Conservation (phyloP, 2,113 vertebrate species). For the Laticauda laticaudata region DNA sequence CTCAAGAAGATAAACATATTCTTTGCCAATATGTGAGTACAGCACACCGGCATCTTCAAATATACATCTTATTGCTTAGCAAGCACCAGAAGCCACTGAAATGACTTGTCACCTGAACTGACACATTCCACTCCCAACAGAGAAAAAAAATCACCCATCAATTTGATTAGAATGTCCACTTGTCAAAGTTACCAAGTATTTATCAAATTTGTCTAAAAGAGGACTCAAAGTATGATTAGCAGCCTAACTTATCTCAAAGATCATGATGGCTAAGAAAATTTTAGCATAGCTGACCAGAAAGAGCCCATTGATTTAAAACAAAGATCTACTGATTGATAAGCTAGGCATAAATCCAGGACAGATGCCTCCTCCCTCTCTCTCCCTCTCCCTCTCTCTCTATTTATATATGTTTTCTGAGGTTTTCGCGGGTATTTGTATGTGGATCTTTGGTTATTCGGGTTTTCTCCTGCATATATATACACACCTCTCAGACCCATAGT, state of each 20-base stretch:
- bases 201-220: slow-evolving; percentile 13
- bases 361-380: background rate
- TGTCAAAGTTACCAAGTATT: slow-evolving; percentile 21
- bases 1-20: slow-evolving; percentile 82
- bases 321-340: background rate
- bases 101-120: slow-evolving; percentile 41
- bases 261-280: background rate
- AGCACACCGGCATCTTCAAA: slow-evolving; percentile 63
- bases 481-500: too few relatives aligned
- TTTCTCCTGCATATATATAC: too few relatives aligned
- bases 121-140: slow-evolving; percentile 12
- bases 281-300: background rate
- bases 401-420: too few relatives aligned
- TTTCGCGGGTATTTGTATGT: too few relatives aligned
- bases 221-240: background rate
- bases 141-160: slow-evolving; percentile 2
- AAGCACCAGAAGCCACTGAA: slow-evolving; percentile 36
- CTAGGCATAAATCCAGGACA: background rate
- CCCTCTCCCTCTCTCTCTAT: too few relatives aligned
- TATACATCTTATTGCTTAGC: slow-evolving; percentile 45
- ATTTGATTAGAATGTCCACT: slow-evolving; percentile 28
- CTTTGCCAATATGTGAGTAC: slow-evolving; percentile 78
- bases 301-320: background rate
- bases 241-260: background rate
- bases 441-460: too few relatives aligned